Base-by-base conservation (phyloP, 2,888 invertebrate species). In the Apamea crenata region DNA sequence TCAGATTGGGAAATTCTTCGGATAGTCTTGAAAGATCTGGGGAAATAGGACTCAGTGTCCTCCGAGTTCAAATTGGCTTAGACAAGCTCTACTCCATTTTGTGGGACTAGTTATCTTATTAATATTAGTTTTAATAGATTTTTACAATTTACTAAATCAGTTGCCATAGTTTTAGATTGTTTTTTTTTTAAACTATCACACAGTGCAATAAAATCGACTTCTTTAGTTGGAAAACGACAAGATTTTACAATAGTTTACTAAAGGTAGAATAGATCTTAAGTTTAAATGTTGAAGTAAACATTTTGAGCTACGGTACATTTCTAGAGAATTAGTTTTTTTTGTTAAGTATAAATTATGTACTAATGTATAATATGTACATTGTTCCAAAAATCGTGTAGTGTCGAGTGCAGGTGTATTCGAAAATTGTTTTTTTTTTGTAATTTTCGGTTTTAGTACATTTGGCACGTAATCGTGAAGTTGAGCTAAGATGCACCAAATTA, bases 281-380 rank as follows among this genome's bases (percentile, higher is more conserved):
- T 89, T 92, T 93, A 93, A 93, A 92, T 93, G 90, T 93, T 90
- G 93, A 95, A 94, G 92, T 94, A 93, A 96, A 95, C 93, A 93
- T 94, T 93, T 95, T 95, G 96, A 96, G 95, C 96, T 96, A 96
- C 95, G 90, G 90, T 95, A 94, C 91, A 93, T 92, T 84, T 92
- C 95, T 96, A 96, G 90, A 91, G 93, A 93, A 90, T 94, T 93
- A 91, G 83, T 90, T 91, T 91, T 91, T 78, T 86, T 81, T 73
- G 86, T 90, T 88, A 72, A 89, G 84, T 88, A 89, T 91, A 90
- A 91, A 92, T 93, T 94, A 92, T 92, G 86, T 91, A 92, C 92
- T 94, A 94, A 93, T 93, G 91, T 95, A 95, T 95, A 95, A 90
- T 95, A 96, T 96, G 95, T 96, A 96, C 96, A 96, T 94, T 93